Conservation (phyloP, 2,888 invertebrate species). For the Acleris laterana region DNA sequence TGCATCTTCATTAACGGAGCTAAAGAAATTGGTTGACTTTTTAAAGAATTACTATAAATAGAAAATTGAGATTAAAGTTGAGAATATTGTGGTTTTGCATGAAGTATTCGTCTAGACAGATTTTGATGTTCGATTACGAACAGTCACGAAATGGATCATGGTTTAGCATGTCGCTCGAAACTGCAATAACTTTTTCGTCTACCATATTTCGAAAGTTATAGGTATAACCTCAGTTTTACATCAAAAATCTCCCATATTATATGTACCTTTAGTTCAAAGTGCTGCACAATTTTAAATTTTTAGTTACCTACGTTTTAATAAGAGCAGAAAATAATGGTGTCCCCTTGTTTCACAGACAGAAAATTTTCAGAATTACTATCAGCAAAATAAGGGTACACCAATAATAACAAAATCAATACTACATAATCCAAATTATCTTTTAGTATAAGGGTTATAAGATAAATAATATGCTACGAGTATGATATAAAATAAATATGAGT, state of each 20-base stretch:
- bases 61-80: background rate
- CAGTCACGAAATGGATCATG: slow-evolving; percentile 22
- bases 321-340: too few species aligned
- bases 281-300: too few species aligned
- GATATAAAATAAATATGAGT: too few species aligned
- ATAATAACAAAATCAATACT: too few species aligned
- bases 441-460: too few species aligned
- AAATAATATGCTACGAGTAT: too few species aligned
- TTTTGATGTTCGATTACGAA: slow-evolving; percentile 12
- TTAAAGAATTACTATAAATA: slow-evolving; percentile 1
- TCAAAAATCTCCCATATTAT: background rate
- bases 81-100: background rate
- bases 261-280: background rate
- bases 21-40: slow-evolving; percentile 5
- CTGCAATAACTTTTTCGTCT: slow-evolving; percentile 4
- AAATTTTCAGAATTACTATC: too few species aligned
- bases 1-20: slow-evolving; percentile 31
- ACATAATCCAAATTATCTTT: too few species aligned
- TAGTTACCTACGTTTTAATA: too few species aligned
- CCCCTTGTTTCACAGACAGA: too few species aligned
- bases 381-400: too few species aligned
- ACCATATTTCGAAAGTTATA: background rate
- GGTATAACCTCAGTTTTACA: slow-evolving; percentile 4
- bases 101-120: slow-evolving; percentile 6
- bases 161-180: background rate